Conservation (phyloP, 37 sponge, comb jelly and placozoan genomes). For the Chondrosia reniformis region DNA sequence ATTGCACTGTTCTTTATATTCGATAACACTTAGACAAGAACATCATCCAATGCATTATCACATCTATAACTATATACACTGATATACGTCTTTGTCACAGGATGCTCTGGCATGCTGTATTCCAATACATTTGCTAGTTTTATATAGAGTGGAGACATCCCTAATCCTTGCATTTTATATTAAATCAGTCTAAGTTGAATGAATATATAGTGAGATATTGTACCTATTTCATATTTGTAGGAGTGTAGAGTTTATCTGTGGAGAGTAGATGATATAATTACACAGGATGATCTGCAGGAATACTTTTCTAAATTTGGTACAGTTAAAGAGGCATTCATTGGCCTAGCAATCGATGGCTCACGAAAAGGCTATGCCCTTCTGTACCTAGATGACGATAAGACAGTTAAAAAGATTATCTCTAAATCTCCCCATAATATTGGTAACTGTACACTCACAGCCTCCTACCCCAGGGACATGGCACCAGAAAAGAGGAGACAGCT, state of each 20-base stretch:
- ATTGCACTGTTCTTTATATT: too few relatives aligned
- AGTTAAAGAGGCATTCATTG: conserved; percentile 11
- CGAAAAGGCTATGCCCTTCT: conserved; percentile 3
- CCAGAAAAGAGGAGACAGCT: not conserved
- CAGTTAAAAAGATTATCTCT: not conserved
- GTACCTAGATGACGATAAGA: not conserved
- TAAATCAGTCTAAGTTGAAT: too few relatives aligned
- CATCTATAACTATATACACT: too few relatives aligned
- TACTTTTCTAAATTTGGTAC: not conserved
- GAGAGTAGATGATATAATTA: not conserved
- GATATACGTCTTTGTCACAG: too few relatives aligned
- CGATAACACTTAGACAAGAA: too few relatives aligned
- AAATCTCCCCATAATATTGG: not conserved
- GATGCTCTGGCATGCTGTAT: too few relatives aligned
- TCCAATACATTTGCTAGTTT: too few relatives aligned
- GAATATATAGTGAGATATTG: too few relatives aligned
- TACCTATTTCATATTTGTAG: too few relatives aligned
- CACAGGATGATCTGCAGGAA: not conserved
- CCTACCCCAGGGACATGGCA: not conserved
- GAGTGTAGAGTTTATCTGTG: conserved; percentile 4
- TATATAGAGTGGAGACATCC: too few relatives aligned
- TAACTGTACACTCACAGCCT: not conserved
- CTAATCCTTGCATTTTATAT: too few relatives aligned
- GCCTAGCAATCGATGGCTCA: not conserved
- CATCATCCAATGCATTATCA: too few relatives aligned